Percentiles rank a stretch among this genome's conserved stretches.
Conservation (phyloP, 1,140 invertebrate species). For the Phymorhynchus buccinoides region DNA sequence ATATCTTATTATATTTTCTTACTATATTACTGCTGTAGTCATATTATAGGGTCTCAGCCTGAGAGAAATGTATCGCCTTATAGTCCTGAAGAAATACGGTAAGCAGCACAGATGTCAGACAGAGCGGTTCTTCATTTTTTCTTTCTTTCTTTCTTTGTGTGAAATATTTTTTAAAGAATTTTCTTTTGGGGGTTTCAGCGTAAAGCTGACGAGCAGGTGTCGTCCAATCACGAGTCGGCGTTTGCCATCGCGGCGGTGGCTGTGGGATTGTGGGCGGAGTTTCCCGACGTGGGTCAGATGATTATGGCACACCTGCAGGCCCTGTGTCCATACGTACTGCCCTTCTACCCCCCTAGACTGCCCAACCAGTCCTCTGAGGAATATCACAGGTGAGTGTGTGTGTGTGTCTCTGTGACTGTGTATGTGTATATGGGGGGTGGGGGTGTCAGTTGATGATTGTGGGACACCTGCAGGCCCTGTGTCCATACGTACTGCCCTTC, state of each 20-base stretch:
- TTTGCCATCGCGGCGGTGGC: conserved; percentile 87
- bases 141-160: no score
- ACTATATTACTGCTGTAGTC: no score
- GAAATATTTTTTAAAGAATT: neutral
- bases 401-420: no score
- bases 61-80: no score
- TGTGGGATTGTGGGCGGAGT: conserved; percentile 84
- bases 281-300: conserved; percentile 85
- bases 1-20: no score
- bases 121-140: no score
- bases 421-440: no score
- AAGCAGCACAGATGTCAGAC: no score
- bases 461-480: conserved; percentile 83
- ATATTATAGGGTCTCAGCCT: no score
- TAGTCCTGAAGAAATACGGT: no score
- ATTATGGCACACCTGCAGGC: conserved; percentile 84
- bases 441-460: no score
- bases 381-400: conserved; percentile 79
- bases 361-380: conserved; percentile 82
- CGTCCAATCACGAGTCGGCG: conserved; percentile 86
- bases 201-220: conserved; percentile 86
- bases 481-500: conserved; percentile 89
- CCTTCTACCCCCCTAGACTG: conserved; percentile 82
- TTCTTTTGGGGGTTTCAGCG: conserved; percentile 56
- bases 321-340: conserved; percentile 88